Evolutionary conservation across 2,888 invertebrate species (phyloP).

Genomic region (Mythimna pallens): DNA sequence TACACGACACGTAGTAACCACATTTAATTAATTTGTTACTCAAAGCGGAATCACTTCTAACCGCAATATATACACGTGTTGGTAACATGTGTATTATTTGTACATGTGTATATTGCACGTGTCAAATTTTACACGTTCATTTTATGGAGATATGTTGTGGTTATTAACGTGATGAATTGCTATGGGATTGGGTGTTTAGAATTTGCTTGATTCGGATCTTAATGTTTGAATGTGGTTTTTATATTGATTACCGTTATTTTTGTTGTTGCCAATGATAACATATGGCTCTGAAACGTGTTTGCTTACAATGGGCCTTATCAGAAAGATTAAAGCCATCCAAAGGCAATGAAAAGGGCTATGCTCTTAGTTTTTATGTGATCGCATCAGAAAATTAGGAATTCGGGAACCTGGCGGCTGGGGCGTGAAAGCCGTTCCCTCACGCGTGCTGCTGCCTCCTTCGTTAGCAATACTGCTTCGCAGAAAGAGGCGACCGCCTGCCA

Average conservation of each 20-base stretch:
- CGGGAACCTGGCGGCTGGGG: no score
- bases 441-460: no score
- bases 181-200: background rate
- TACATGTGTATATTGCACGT: conserved; percentile 24
- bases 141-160: conserved; percentile 11
- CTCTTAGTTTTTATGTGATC: no score
- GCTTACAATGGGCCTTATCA: no score
- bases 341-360: no score
- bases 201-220: background rate
- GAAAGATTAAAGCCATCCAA: no score
- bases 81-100: background rate
- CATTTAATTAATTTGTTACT: conserved; percentile 22
- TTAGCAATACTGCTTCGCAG: no score
- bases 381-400: no score
- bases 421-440: no score
- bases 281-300: no score
- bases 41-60: background rate
- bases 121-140: conserved; percentile 12
- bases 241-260: background rate
- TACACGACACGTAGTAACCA: background rate
- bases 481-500: no score
- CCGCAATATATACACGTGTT: conserved; percentile 21
- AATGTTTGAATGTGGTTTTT: background rate
- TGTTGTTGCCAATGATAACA: no score
- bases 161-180: background rate